Evolutionary conservation across 1,140 invertebrate species (phyloP), one percentile per base, ranked within the genome.

Genomic region (Drosophila novamexicana): DNA sequence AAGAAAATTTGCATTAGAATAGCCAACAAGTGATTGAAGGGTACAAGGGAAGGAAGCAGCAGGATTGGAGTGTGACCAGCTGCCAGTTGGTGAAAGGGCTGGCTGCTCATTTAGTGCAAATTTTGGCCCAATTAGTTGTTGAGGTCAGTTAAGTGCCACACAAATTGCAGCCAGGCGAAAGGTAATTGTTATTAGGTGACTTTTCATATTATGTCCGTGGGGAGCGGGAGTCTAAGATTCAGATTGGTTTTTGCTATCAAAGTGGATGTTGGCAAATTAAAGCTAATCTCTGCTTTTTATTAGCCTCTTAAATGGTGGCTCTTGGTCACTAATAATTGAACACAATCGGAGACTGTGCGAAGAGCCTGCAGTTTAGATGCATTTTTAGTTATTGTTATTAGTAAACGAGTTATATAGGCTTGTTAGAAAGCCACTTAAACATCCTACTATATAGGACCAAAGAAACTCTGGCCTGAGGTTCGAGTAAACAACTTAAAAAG

Each of bases 1-100:
- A 73, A 64, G 7, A 37, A 72, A 61, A 90, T 90, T 90, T 90
- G 85, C 85, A 90, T 90, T 90, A 90, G 73, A 90, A 90, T 86
- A 75, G 57, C 44, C 66, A 80, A 53, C 67, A 64, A 72, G 57
- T 49, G 45, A 39, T 32, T 39, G 45, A 37, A 16, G 42, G 53
- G 72, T 71, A 57, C 37, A 29, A 29, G 12, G 34, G n/a, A 56
- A 36, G 29, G 39, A 7, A 18, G 14, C 56, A 57, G 7, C 12
- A 49, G 29, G 6, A 14, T 7, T 6, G 14, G 34, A 47, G 67
- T 53, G 47, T 68, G 65, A 50, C 45, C 59, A 65, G 37, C 34
- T 49, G 52, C 2, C 59, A 22, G 39, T 64, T 44, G 37, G 83
- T 82, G 79, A 86, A 88, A 82, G 82, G 77, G 79, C 77, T 77